Evolutionary conservation across 2,888 invertebrate species (phyloP), one percentile per base, ranked within the genome.

Genomic region (Acheta domesticus): DNA sequence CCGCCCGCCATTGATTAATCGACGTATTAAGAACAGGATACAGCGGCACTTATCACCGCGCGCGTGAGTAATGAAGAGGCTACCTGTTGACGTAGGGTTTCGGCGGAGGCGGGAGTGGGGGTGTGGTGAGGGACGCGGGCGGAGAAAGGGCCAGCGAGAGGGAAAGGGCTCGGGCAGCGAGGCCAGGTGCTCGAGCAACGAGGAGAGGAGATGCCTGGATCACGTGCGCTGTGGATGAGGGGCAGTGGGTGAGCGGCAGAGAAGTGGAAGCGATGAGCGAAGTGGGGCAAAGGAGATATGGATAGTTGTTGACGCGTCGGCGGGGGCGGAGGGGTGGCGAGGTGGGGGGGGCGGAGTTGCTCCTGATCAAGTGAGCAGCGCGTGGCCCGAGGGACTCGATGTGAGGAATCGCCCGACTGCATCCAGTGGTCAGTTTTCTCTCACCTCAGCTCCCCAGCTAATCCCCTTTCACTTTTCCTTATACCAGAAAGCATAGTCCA

Each of bases 51-150:
- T 62, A 62, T 62, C 62, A 62, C 62, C 62, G 62, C 16, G 14
- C 62, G 14, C 62, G 62, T 62, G 62, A 62, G 62, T 62, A 62
- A 62, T 62, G 62, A n/a, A 62, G 62, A 62, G 62, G 62, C 62
- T 62, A 62, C 62, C 62, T 62, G 62, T 62, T 62, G 62, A n/a
- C 62, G n/a, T 62, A 8, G 62, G 62, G 62, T 62, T 62, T 62
- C 62, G 16, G 11, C 62, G 16, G 11, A 4, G 4, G 16, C 1
- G 16, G 62, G 16, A 12, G 16, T 62, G 16, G 3, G 36, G 36
- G 23, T 23, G 23, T 2, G 23, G 23, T n/a, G n/a, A n/a, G 23
- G 62, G 16, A 5, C 12, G 14, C 16, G 62, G 62, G 14, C 16
- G 5, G 62, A 5, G 14, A n/a, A n/a, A 19, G 14, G 62, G 14